phyloP scores from a whole-genome alignment of 2,888 invertebrate species.

The Macrophya annulata region DNA sequence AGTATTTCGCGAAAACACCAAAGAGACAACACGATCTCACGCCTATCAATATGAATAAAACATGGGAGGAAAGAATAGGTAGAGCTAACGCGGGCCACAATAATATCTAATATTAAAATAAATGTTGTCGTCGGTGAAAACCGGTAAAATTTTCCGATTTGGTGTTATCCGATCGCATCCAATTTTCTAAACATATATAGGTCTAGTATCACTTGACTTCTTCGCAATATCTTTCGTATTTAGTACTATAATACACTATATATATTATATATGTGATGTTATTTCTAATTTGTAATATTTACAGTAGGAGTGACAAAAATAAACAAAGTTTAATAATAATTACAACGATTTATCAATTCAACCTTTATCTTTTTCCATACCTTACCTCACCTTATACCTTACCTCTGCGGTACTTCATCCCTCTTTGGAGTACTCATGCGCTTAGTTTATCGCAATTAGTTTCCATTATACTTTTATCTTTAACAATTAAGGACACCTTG shows the following conservation, averaged over 20 bases:
- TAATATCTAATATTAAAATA: conserved; percentile 50
- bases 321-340: conserved; percentile 55
- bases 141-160: conserved; percentile 52
- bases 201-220: conserved; percentile 64
- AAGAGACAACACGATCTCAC: conserved; percentile 67
- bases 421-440: too few relatives aligned
- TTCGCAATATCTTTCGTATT: conserved; percentile 69
- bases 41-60: conserved; percentile 59
- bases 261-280: conserved; percentile 67
- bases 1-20: conserved; percentile 62
- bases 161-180: conserved; percentile 53
- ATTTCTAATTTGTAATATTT: conserved; percentile 73
- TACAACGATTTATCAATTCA: conserved; percentile 1
- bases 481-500: conserved; percentile 27
- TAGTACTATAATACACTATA: conserved; percentile 62
- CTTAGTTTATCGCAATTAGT: neutral
- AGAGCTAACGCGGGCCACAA: conserved; percentile 53
- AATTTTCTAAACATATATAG: conserved; percentile 52
- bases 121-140: conserved; percentile 52
- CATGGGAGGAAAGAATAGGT: conserved; percentile 22
- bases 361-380: neutral
- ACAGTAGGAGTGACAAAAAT: conserved; percentile 63
- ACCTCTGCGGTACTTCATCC: neutral
- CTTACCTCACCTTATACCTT: neutral
- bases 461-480: neutral